phyloP scores from a whole-genome alignment of 2,888 invertebrate genomes.

The Mayetiola destructor region DNA sequence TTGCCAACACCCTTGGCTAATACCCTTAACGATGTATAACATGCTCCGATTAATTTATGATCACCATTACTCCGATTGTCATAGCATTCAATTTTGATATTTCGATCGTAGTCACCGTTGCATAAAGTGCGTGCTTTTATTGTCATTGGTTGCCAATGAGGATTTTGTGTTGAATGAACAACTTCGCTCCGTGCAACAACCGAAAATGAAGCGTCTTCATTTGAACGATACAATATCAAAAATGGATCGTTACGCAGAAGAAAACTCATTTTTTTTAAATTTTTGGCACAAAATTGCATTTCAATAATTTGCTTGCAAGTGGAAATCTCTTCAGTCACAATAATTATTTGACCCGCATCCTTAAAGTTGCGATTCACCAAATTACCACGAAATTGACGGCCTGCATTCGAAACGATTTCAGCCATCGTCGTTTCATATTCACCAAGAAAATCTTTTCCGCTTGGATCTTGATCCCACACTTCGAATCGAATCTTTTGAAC shows the following conservation, averaged over 20 bases:
- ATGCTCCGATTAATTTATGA: slow-evolving; percentile 7
- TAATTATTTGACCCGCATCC: not conserved
- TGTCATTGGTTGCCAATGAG: not conserved
- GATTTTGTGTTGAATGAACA: not conserved
- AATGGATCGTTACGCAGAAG: slow-evolving; percentile 3
- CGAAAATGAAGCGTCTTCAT: slow-evolving; percentile 5
- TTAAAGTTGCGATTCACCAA: not conserved
- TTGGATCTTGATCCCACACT: not conserved
- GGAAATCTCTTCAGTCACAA: not conserved
- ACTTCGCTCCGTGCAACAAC: slow-evolving; percentile 1
- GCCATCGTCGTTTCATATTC: not conserved
- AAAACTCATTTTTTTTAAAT: not conserved
- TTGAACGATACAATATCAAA: not conserved
- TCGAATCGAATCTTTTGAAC: slow-evolving; percentile 4
- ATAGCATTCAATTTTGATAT: slow-evolving; percentile 13
- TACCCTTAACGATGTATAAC: not conserved
- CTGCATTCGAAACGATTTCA: slow-evolving; percentile 1
- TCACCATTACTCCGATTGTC: not conserved
- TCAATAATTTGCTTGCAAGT: slow-evolving; percentile 10
- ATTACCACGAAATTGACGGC: not conserved
- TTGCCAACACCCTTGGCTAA: not conserved
- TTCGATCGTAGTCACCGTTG: slow-evolving; percentile 8
- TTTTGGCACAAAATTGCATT: not conserved
- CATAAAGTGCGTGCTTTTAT: not conserved
- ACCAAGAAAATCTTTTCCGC: not conserved